Evolutionary conservation across 2,888 invertebrate genomes (phyloP), one percentile per base, ranked within the genome.

Genomic region (Drosophila koepferae): DNA sequence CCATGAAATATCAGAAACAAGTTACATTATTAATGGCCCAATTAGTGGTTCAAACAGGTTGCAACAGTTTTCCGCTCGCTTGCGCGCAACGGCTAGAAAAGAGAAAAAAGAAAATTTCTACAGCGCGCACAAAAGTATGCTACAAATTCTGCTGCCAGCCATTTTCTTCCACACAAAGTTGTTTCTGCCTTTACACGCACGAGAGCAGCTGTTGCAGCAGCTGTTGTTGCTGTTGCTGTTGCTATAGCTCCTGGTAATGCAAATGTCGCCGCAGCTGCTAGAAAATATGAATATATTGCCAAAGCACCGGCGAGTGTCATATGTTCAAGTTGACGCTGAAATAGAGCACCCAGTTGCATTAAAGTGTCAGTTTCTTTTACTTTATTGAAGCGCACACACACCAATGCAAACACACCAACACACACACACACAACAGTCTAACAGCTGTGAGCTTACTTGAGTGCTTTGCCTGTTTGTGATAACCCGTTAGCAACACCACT

Each of bases 221-320:
- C 38, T 43, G 56, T 46, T 54, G 46, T 23, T 23, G 38, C 51
- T 58, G 36, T 10, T 36, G 36, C 36, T 34, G 38, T 41, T 60
- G 56, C 53, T 58, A 31, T 6, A 0, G 28, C 28, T 28, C 38
- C 40, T 40, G 38, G 38, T 28, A 53, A 23, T 60, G 77, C 72
- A 68, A 61, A 63, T 73, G 76, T 68, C 64, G 72, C 53, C 67
- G 71, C 64, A 67, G 70, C 70, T 68, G 66, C 53, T 66, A 56
- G 46, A 51, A 75, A 78, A 79, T 81, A 84, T 87, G 82, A 87
- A 83, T 82, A 87, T 81, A 83, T 82, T 72, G 73, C 70, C 8
- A 63, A 56, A 62, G 48, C 64, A 41, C 23, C 38, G 23, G 31
- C 61, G 12, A 60, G 51, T 56, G 31, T 43, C 44, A 14, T 31